phyloP scores from a whole-genome alignment of 2,797 vertebrate species.

The Sarcophilus harrisii region DNA sequence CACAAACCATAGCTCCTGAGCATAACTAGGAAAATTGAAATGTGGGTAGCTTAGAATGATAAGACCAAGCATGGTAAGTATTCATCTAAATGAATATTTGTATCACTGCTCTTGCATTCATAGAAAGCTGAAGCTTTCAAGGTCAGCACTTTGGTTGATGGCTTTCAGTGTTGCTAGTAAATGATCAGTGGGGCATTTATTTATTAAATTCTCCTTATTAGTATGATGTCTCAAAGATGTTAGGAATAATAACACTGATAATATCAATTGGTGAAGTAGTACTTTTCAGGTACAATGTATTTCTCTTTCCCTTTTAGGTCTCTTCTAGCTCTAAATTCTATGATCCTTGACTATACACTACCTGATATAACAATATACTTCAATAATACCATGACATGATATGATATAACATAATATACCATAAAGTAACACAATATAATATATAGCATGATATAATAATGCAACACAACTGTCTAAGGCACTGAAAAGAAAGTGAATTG shows the following conservation, averaged over 20 bases:
- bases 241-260: conserved; percentile 44
- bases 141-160: conserved; percentile 80
- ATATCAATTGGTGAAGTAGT: not conserved
- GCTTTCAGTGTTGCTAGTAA: conserved; percentile 63
- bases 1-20: conserved; percentile 80
- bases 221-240: conserved; percentile 63
- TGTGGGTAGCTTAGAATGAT: conserved; percentile 79
- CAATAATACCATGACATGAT: not conserved
- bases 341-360: not conserved
- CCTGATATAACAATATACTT: not conserved
- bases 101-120: conserved; percentile 73
- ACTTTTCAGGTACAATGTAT: not conserved
- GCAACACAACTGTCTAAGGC: not conserved
- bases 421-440: not conserved
- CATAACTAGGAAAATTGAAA: conserved; percentile 84
- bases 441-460: not conserved
- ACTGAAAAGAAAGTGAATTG: not conserved
- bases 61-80: conserved; percentile 80
- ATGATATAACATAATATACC: not conserved
- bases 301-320: not conserved
- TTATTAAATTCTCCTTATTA: conserved; percentile 73
- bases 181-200: conserved; percentile 62
- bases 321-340: not conserved
- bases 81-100: conserved; percentile 83
- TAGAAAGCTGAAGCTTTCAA: conserved; percentile 78